Evolutionary conservation across 2,888 invertebrate genomes (phyloP).

Genomic region (Fragum whitleyi): DNA sequence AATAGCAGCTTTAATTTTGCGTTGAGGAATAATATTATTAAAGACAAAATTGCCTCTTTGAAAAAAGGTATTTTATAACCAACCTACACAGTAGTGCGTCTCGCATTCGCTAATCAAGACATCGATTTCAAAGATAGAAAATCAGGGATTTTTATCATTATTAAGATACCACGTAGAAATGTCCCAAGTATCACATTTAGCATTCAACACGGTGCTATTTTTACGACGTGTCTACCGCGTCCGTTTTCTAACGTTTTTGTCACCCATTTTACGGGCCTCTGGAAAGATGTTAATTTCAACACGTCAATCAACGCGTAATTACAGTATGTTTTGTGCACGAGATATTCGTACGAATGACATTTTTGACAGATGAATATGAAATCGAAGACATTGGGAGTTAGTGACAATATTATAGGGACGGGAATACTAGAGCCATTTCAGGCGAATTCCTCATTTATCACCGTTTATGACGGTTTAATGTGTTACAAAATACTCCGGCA

Average conservation of each 20-base stretch:
- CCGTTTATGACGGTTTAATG: slow-evolving; percentile 25
- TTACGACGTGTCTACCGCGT: slow-evolving; percentile 21
- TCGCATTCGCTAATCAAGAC: no score
- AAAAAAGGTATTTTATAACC: no score
- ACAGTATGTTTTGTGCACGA: slow-evolving; percentile 60
- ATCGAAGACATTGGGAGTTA: slow-evolving; percentile 43
- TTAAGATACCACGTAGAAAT: not conserved
- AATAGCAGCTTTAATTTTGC: no score
- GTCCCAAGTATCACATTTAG: not conserved
- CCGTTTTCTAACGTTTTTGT: slow-evolving; percentile 23
- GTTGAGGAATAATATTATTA: no score
- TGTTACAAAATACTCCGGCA: slow-evolving; percentile 22
- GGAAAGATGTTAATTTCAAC: slow-evolving; percentile 59
- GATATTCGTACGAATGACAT: slow-evolving; percentile 57
- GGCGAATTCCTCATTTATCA: slow-evolving; percentile 50
- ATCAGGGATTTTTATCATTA: not conserved
- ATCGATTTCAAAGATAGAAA: no score
- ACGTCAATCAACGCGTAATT: slow-evolving; percentile 61
- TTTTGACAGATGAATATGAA: slow-evolving; percentile 63
- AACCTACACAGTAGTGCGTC: no score
- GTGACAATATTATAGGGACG: slow-evolving; percentile 17
- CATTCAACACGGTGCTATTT: not conserved
- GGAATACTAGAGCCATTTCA: slow-evolving; percentile 42
- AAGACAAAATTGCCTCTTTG: no score
- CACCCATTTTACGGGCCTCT: slow-evolving; percentile 33